Base-by-base conservation (phyloP, 1,140 invertebrate species). In the Homarus americanus region DNA sequence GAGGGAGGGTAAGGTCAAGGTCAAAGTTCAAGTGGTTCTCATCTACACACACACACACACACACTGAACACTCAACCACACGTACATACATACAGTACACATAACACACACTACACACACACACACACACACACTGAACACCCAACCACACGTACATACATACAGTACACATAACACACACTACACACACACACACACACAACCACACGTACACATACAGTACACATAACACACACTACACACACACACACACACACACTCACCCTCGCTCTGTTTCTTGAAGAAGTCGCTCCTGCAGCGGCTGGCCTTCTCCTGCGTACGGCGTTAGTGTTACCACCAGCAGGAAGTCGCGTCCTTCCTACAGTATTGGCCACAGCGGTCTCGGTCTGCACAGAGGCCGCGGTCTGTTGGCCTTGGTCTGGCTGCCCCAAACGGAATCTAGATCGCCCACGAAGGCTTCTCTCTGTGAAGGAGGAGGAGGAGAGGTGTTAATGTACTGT, bases 361-460 rank as follows among this genome's bases (percentile, higher is more conserved):
- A 85, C 69, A 9, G 69, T 41, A 69, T 85, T 85, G 66, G n/a
- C 72, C 17, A 73, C 44, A 0, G 76, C 76, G 2, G 83, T 85
- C 44, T 72, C 72, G 5, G 40, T 85, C 83, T 85, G 83, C 1
- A 85, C 83, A n/a, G 83, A 85, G 3, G 38, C 83, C 28, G 83
- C 69, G 0, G 83, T 72, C 32, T 28, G 40, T 44, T 85, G 83
- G 24, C 72, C 72, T 7, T 58, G 58, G 15, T 72, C 40, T 9
- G 40, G 12, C 32, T 17, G 32, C 20, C 69, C 2, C 1, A n/a
- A 9, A 15, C 83, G 38, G 44, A 85, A 85, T 32, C 83, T 28
- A 5, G 83, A 85, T 0, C 66, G 66, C 44, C 24, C 38, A 40
- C 83, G 82, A 20, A 17, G 76, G 40, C 4, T 32, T 15, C 40